Evolutionary conservation across 2,113 vertebrate genomes (phyloP).

Genomic region (Rhabdornis inornatus): DNA sequence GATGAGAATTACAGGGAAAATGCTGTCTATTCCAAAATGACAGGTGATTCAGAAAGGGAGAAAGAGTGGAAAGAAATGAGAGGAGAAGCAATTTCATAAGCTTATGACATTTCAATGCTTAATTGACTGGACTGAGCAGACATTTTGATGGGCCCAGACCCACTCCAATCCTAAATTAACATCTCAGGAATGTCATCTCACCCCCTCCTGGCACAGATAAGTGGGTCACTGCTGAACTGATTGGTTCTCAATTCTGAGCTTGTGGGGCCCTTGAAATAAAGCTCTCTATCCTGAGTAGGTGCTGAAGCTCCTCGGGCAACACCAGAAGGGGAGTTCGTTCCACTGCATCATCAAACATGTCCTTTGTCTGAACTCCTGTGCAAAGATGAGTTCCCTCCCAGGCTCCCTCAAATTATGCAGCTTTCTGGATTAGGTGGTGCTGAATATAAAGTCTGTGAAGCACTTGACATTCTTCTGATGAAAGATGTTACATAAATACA

Average conservation of each 20-base stretch:
- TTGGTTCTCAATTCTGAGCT: background rate
- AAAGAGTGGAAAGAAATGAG: background rate
- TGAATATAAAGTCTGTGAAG: background rate
- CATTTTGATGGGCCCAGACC: background rate
- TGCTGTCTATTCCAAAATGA: background rate
- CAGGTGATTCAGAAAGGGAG: background rate
- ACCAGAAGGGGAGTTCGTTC: background rate
- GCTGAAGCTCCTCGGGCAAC: background rate
- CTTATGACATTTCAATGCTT: background rate
- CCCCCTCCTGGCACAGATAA: background rate
- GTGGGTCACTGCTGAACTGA: background rate
- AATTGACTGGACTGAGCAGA: background rate
- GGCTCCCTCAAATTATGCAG: background rate
- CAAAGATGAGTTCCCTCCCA: background rate
- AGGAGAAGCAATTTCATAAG: background rate
- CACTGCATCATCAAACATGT: background rate
- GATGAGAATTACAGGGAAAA: background rate
- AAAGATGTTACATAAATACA: background rate
- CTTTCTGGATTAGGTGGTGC: background rate
- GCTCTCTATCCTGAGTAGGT: background rate
- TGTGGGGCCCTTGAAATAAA: background rate
- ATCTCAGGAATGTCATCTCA: background rate
- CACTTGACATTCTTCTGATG: background rate
- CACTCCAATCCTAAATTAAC: background rate
- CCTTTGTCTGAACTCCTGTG: background rate